Evolutionary conservation across 2,888 invertebrate species (phyloP), one percentile per base, ranked within the genome.

Genomic region (Antitype chi): DNA sequence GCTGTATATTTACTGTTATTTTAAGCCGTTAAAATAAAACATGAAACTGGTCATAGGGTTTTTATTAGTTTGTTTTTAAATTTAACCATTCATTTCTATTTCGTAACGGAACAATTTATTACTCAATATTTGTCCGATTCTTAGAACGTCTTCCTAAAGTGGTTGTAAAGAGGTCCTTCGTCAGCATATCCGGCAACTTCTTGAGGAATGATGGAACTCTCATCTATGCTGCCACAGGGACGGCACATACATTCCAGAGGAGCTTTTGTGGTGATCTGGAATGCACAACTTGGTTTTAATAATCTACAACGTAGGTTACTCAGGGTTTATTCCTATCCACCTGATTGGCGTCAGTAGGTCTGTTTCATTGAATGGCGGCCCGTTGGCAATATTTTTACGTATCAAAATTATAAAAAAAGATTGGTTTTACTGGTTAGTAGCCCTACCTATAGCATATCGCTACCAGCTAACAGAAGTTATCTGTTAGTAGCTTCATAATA

Each of bases 241-340:
- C 99, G 97, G 91, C 99, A 99, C 99, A 99, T 99, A 91, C 99
- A 99, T 93, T 99, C 99, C 72, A 99, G 94, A 0, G 99, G 99
- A 23, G 99, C 99, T 94, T 99, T 98, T 9, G 99, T 99, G n/a
- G 98, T 97, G 5, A 99, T 98, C 98, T 98, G 90, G 71, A 95
- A 93, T 68, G 52, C 68, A 64, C 20, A 59, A 71, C 11, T 63
- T 17, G 1, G 7, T 62, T 52, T n/a, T 23, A 57, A 68, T n/a
- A 23, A 49, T 43, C 15, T 47, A 17, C n/a, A 25, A 28, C 1
- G 20, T 17, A 25, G 25, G 20, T n/a, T 1, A 43, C 43, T 8
- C 9, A 43, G 43, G 43, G 43, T 47, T 47, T 49, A 23, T 17
- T 32, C 53, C 2, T 38, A 68, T n/a, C 17, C 32, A 17, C 17